These are phyloP conservation scores for Ochotona curzoniae DNA, from an alignment of 2,113 vertebrate genomes.

Conservation along the genomic window DNA sequence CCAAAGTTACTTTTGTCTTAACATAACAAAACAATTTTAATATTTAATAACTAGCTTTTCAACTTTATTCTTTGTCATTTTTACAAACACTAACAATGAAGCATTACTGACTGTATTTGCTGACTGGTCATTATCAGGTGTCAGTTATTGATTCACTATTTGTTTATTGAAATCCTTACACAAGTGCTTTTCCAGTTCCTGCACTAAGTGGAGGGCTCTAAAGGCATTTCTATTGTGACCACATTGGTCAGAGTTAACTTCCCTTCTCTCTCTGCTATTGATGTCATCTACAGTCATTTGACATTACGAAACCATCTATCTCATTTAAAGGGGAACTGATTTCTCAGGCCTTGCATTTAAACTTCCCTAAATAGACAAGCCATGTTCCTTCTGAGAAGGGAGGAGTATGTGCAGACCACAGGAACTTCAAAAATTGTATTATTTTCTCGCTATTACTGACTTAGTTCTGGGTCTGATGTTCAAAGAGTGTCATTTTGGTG, in stretches of 20 bases:
- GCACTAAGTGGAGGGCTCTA: neutral
- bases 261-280: constrained; percentile 41
- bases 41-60: neutral
- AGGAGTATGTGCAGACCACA: neutral
- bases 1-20: neutral
- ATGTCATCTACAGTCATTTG: constrained; percentile 50
- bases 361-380: neutral
- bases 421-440: neutral
- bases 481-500: neutral
- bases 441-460: constrained; percentile 3
- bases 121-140: neutral
- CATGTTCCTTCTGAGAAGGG: neutral
- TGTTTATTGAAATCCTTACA: neutral
- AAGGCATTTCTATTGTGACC: neutral
- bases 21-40: neutral
- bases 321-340: constrained; percentile 16
- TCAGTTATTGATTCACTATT: constrained; percentile 13
- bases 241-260: constrained; percentile 34
- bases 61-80: neutral
- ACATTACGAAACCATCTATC: constrained; percentile 36
- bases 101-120: neutral
- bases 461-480: neutral
- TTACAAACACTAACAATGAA: constrained; percentile 11
- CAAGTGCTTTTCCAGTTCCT: neutral
- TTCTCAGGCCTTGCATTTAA: neutral